A percentile compares a stretch with the other conserved stretches of the same genome.
Conservation (phyloP, 1,140 invertebrate species). For the Bombus waltoni region DNA sequence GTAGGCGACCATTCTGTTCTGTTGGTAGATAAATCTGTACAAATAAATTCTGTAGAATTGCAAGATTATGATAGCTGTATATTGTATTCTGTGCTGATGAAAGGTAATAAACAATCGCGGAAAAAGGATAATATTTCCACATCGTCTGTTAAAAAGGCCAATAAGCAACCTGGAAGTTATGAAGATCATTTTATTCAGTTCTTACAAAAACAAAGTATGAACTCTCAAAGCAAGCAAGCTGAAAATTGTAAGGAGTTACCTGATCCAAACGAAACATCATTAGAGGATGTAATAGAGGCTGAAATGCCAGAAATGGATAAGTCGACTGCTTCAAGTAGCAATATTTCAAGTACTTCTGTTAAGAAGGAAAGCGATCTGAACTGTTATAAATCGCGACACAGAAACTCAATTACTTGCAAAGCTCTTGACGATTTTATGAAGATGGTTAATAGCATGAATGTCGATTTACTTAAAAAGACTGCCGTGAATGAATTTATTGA, state of each 20-base stretch:
- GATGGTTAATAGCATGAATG: neutral
- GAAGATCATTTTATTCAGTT: constrained; percentile 76
- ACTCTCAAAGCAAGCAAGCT: constrained; percentile 66
- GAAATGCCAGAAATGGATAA: constrained; percentile 67
- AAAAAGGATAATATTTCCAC: constrained; percentile 27
- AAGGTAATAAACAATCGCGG: constrained; percentile 54
- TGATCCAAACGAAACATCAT: constrained; percentile 46
- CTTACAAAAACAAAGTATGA: constrained; percentile 70
- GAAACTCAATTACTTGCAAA: neutral
- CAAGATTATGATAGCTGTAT: constrained; percentile 77
- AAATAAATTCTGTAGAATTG: constrained; percentile 68
- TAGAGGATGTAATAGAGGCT: constrained; percentile 74
- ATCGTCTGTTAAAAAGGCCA: neutral
- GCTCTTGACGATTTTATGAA: neutral
- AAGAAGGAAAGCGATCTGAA: neutral
- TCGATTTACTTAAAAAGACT: constrained; percentile 6
- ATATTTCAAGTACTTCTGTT: neutral
- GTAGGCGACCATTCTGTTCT: constrained; percentile 55
- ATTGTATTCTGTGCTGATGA: constrained; percentile 68
- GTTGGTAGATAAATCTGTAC: constrained; percentile 61
- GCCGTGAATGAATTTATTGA: neutral
- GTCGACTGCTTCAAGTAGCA: neutral
- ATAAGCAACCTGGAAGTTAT: constrained; percentile 72
- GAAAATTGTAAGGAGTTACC: constrained; percentile 55
- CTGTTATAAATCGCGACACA: rapidly evolving